These are phyloP conservation scores for Cerastis rubricosa DNA, from an alignment of 2,888 invertebrate genomes.

Conservation along the genomic window DNA sequence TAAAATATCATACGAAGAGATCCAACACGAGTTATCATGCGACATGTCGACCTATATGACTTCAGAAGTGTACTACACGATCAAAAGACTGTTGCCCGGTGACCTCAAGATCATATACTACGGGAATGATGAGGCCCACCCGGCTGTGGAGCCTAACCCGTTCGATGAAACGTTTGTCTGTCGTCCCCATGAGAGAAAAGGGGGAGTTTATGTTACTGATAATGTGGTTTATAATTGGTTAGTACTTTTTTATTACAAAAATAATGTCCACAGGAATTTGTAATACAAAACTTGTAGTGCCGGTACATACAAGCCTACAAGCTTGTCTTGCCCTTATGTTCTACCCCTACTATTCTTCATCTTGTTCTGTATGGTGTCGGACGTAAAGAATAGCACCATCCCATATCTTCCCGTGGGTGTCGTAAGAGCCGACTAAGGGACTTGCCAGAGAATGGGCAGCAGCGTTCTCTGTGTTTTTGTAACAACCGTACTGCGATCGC, in stretches of 20 bases:
- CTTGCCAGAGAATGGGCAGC: too few relatives aligned
- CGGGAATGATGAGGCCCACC: conserved; percentile 83
- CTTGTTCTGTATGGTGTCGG: too few relatives aligned
- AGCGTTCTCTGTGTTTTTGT: too few relatives aligned
- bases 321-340: too few relatives aligned
- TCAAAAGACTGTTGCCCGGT: conserved; percentile 95
- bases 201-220: conserved; percentile 95
- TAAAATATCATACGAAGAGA: conserved; percentile 80
- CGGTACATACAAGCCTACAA: too few relatives aligned
- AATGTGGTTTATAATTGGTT: conserved; percentile 94
- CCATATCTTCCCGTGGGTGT: too few relatives aligned
- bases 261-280: too few relatives aligned
- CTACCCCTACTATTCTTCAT: too few relatives aligned
- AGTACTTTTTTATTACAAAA: conserved; percentile 53
- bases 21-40: conserved; percentile 91
- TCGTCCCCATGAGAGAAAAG: conserved; percentile 92
- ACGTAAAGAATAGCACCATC: too few relatives aligned
- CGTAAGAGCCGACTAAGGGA: too few relatives aligned
- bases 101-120: conserved; percentile 95
- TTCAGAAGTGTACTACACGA: conserved; percentile 94
- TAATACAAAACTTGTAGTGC: too few relatives aligned
- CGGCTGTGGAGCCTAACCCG: conserved; percentile 92
- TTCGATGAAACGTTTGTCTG: conserved; percentile 92
- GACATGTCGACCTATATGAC: conserved; percentile 94
- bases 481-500: too few relatives aligned